Evolutionary conservation across 2,113 vertebrate genomes (phyloP).

Genomic region (Paralichthys olivaceus): DNA sequence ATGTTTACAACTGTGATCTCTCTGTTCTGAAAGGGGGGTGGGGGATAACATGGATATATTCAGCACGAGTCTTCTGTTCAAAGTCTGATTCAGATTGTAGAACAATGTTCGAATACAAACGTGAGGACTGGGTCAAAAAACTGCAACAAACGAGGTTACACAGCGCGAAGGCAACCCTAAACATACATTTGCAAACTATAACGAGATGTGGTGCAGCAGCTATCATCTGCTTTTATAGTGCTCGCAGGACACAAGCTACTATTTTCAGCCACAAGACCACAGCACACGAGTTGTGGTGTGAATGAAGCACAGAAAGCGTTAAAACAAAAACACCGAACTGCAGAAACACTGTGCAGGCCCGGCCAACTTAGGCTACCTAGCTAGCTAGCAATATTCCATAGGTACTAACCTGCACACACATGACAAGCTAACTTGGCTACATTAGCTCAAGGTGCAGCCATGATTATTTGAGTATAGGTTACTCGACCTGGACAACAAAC

Average conservation of each 20-base stretch:
- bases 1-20: not conserved
- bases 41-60: not conserved
- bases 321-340: constrained; percentile 56
- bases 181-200: not conserved
- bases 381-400: constrained; percentile 65
- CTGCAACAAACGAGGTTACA: not conserved
- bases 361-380: constrained; percentile 73
- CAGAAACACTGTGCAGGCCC: constrained; percentile 73
- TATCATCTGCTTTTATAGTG: not conserved
- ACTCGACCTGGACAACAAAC: not conserved
- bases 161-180: not conserved
- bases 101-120: not conserved
- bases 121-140: not conserved
- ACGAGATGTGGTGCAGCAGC: not conserved
- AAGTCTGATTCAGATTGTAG: not conserved
- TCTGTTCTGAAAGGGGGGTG: not conserved
- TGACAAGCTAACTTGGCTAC: constrained; percentile 75
- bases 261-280: not conserved
- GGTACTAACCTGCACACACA: constrained; percentile 68
- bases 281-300: not conserved
- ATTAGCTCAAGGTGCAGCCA: constrained; percentile 65
- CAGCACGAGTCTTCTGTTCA: not conserved
- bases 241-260: not conserved
- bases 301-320: constrained; percentile 69
- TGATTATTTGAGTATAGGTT: constrained; percentile 14